These are phyloP conservation scores for Sminthurides bifidus DNA, from an alignment of 1,140 invertebrate species.

Conservation along the genomic window DNA sequence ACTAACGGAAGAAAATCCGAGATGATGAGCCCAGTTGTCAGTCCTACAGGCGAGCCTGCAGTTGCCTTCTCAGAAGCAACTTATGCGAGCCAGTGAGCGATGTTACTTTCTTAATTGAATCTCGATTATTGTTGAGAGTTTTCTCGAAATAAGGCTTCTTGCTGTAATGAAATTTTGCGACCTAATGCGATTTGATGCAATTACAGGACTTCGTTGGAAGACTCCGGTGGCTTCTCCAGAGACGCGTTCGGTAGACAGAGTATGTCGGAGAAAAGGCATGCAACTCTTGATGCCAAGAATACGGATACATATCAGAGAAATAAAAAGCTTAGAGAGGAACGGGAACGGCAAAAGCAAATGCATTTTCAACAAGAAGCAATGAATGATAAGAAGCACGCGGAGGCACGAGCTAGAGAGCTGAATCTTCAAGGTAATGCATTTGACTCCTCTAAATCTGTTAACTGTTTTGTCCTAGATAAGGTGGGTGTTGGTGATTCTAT, in stretches of 20 bases:
- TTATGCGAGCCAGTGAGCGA: slow-evolving; percentile 55
- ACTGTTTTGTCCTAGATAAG: no score
- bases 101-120: slow-evolving; percentile 8
- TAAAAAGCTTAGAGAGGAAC: slow-evolving; percentile 54
- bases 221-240: slow-evolving; percentile 59
- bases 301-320: slow-evolving; percentile 91
- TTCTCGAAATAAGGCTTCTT: no score
- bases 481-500: no score
- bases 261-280: slow-evolving; percentile 94
- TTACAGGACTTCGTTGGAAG: slow-evolving; percentile 56
- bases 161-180: no score
- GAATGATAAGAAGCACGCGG: slow-evolving; percentile 17
- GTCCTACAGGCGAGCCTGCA: slow-evolving; percentile 8
- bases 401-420: slow-evolving; percentile 22
- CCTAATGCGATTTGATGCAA: no score
- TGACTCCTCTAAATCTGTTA: no score
- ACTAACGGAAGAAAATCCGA: slow-evolving; percentile 3
- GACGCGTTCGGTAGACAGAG: slow-evolving; percentile 89
- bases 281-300: slow-evolving; percentile 81
- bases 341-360: slow-evolving; percentile 31
- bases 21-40: slow-evolving; percentile 15
- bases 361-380: slow-evolving; percentile 26
- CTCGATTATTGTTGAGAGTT: no score
- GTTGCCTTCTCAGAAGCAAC: slow-evolving; percentile 45
- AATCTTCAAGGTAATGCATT: slow-evolving; percentile 31